Base-by-base conservation (phyloP, 2,888 invertebrate species). In the Empis livida region DNA sequence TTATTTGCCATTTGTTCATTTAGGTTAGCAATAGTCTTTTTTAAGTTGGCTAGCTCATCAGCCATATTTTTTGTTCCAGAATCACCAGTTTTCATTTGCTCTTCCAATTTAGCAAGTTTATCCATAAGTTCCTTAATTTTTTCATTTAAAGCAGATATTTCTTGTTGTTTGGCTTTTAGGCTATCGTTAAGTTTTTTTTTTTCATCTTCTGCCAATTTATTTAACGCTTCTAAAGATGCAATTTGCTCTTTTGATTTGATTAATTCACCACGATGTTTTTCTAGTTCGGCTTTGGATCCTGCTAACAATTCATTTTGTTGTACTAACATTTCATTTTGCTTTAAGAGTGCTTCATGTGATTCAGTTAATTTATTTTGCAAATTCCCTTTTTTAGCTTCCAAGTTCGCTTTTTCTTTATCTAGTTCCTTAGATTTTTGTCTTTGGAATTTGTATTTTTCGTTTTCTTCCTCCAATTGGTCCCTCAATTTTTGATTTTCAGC, bases 221-320 rank as follows among this genome's bases (percentile, higher is more conserved):
- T 27, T 27, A 27, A 27, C 5, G 27, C n/a, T 16, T 42, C 32
- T 13, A 46, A 37, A 16, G 13, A 14, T 37, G 23, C 8, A 23
- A 27, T 15, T 11, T 37, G 20, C 23, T 46, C 46, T 15, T 14
- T 14, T 10, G 23, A 42, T 15, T 46, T 44, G 20, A 44, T 44
- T 13, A 50, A 31, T 30, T 50, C 48, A 15, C 20, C 20, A 4
- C 48, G 43, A 5, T 47, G 43, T 6, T 40, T 16, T 20, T 50
- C 50, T 10, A 50, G 32, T 8, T 47, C 47, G 2, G 32, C 14
- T 17, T 50, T 47, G 3, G 50, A 42, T 14, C 31, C 5, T 9
- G 39, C 31, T 14, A 45, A 17, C 10, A 45, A 17, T 3, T 45
- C 15, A 3, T 31, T 45, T 10, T 27, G 42, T 11, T 46, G 27